Evolutionary conservation across 37 sponge, comb jelly and placozoan species (phyloP).

Genomic region (Aphrocallistes beatrix): DNA sequence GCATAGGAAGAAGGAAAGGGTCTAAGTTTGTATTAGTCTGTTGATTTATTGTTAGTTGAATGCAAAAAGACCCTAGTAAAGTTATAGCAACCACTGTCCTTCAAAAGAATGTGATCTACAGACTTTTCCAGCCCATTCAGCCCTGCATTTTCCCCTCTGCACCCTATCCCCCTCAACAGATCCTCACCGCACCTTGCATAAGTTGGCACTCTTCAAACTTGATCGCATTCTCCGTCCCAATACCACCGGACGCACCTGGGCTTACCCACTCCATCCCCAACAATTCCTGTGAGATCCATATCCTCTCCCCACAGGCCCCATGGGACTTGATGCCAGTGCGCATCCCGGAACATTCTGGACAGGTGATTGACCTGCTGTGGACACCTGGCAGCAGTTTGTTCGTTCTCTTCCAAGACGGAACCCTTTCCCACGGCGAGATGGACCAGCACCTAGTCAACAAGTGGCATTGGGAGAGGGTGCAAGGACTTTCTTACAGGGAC

Average conservation of each 20-base stretch:
- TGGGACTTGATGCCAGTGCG: neutral
- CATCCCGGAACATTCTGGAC: neutral
- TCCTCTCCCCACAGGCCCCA: neutral
- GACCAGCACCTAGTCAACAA: neutral
- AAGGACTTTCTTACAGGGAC: neutral
- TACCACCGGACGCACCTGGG: neutral
- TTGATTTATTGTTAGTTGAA: too few species aligned
- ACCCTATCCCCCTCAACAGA: neutral
- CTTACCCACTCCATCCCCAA: neutral
- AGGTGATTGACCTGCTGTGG: neutral
- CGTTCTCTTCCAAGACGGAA: neutral
- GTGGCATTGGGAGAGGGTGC: neutral
- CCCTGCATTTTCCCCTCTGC: neutral
- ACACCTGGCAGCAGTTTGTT: neutral
- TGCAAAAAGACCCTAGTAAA: neutral
- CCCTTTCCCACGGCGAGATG: neutral
- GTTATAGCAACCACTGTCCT: constrained; percentile 6
- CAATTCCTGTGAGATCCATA: neutral
- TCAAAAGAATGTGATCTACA: neutral
- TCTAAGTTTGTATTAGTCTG: too few species aligned
- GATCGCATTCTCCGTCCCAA: neutral
- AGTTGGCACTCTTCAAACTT: neutral
- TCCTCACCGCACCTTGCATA: neutral
- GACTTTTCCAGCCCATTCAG: constrained; percentile 4
- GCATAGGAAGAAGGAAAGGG: too few species aligned